Evolutionary conservation across 92 coral and sea anemone genomes (phyloP).

Genomic region (Paramuricea clavata): DNA sequence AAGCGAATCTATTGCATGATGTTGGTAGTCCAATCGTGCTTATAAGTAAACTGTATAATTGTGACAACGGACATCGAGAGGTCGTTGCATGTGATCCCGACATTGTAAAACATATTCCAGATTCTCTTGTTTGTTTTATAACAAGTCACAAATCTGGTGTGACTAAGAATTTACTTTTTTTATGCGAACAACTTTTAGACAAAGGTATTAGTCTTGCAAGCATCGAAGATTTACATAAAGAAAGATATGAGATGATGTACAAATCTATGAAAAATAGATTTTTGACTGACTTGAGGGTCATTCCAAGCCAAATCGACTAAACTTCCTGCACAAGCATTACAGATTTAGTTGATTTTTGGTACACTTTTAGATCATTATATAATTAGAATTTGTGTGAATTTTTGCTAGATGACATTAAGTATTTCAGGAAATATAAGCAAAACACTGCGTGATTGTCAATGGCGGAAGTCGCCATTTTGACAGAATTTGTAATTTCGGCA

Average conservation of each 20-base stretch:
- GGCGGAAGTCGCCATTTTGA: too few species aligned
- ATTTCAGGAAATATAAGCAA: too few species aligned
- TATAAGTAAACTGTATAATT: neutral
- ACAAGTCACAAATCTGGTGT: neutral
- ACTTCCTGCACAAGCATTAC: too few species aligned
- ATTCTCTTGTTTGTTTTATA: neutral
- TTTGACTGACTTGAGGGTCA: too few species aligned
- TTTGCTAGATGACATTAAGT: too few species aligned
- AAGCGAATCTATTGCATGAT: neutral
- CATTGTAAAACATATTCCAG: neutral
- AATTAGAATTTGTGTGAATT: too few species aligned
- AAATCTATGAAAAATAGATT: too few species aligned
- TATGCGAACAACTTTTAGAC: neutral
- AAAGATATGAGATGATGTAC: neutral
- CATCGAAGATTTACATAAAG: neutral
- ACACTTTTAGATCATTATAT: too few species aligned
- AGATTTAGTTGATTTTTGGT: too few species aligned
- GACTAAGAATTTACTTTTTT: neutral
- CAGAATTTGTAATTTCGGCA: too few species aligned
- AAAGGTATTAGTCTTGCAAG: neutral
- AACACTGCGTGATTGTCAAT: too few species aligned
- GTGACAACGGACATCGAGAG: conserved; percentile 10
- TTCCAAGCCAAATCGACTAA: too few species aligned
- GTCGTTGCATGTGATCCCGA: conserved; percentile 6
- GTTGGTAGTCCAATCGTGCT: neutral